Percentiles rank a stretch among this genome's conserved stretches.
Conservation (phyloP, 2,113 vertebrate genomes). For the Plecturocebus donacophilus region DNA sequence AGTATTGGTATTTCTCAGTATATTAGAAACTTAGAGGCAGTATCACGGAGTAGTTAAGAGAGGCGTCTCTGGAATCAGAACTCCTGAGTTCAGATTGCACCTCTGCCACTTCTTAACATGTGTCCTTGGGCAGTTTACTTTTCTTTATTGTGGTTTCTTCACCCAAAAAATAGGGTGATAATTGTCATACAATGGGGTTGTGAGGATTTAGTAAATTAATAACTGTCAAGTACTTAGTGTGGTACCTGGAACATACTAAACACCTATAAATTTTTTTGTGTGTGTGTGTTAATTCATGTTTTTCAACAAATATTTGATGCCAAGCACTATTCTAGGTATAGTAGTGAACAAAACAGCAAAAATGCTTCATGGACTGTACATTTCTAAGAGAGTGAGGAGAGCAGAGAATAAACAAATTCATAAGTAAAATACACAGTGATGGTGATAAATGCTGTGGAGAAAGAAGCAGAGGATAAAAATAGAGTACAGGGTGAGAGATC, state of each 20-base stretch:
- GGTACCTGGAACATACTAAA: no score
- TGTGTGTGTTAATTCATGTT: neutral
- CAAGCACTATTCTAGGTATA: neutral
- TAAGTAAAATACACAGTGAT: conserved; percentile 25
- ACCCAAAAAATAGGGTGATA: neutral
- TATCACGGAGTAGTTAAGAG: neutral
- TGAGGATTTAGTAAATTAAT: neutral
- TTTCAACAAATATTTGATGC: conserved; percentile 29
- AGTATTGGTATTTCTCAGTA: neutral
- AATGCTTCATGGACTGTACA: neutral
- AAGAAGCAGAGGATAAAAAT: conserved; percentile 22
- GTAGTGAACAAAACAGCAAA: conserved; percentile 18
- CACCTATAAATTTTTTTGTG: neutral
- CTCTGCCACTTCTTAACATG: neutral
- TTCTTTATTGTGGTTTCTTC: conserved; percentile 2
- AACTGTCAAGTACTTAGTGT: neutral
- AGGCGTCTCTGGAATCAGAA: neutral
- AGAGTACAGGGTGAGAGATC: neutral
- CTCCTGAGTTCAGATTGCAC: neutral
- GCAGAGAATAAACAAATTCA: neutral
- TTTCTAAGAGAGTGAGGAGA: neutral
- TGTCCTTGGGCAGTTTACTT: neutral
- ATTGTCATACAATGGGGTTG: neutral
- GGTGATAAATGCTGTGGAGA: neutral
- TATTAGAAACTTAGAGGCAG: neutral